Base-by-base conservation (phyloP, 2,888 invertebrate genomes). In the Drosophila algonquin region DNA sequence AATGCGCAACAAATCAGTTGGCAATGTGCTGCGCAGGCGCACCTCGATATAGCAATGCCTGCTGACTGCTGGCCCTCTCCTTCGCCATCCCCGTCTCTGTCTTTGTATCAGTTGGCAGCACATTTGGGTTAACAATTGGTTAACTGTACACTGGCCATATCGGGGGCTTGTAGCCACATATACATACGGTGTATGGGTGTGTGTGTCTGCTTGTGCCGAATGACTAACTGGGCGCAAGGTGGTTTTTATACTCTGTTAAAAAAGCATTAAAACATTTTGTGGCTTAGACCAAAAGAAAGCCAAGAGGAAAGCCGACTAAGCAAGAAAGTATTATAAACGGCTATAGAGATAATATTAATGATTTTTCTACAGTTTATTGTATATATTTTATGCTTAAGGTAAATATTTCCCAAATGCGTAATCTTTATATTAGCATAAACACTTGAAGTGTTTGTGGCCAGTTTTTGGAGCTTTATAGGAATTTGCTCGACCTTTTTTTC, bases 41-140 rank as follows among this genome's bases (percentile, higher is more conserved):
- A 77, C 85, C 88, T 74, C 71, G 74, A 40, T 30, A 30, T 30
- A 30, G 30, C 30, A 8, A 30, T 62, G 58, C 55, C 24, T 5
- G 24, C 51, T 44, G 1, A 14, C 21, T 21, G 27, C 21, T 40
- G 30, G 47, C 56, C 24, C n/a, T 18, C 51, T 27, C n/a, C 27
- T 18, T 54, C 30, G 14, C 27, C 27, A 7, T 7, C 46, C 30
- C 47, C 16, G 10, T 27, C 9, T 55, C 71, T 50, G 32, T 40
- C 40, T 75, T 69, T 69, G 69, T 60, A 63, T 87, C 86, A 86
- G 73, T 84, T 86, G 89, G 87, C 85, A 87, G 89, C 86, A 89
- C 87, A 87, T 87, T 79, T 89, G 80, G 86, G 86, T 87, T 87
- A 86, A 80, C 86, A 78, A 84, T 89, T 87, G 75, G 82, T 82